Base-by-base conservation (phyloP, 2,113 vertebrate genomes). In the Oplegnathus fasciatus region DNA sequence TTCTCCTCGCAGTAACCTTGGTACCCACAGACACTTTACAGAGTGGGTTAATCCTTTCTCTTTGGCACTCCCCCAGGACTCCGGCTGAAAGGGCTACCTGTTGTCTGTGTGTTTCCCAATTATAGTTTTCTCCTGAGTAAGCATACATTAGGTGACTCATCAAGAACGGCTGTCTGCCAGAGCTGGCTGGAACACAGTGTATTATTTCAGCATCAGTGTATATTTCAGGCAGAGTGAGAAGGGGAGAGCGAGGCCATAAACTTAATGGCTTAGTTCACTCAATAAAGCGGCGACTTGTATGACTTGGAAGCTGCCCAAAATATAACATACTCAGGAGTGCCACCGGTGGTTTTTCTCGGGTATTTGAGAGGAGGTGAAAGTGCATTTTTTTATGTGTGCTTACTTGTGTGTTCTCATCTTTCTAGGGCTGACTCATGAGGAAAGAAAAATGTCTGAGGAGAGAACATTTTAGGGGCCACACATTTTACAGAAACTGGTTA, bases 131-230 rank as follows among this genome's bases (percentile, higher is more conserved):
- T 90, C 90, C 88, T 87, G 87, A 93, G 80, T 89, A 87, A 93
- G 91, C 93, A 66, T 81, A 66, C 88, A 93, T 91, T 89, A 91
- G 89, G 75, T 93, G 94, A 94, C 88, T 94, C 91, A 93, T 92
- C 91, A 90, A 54, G 84, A 90, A 42, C 42, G 44, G 44, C 84
- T 18, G 68, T 66, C 84, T 89, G 92, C 89, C 88, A 87, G 66
- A 72, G 78, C 82, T 50, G 78, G 75, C 90, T 88, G 75, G 83
- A 89, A 82, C 69, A 37, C 73, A 84, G 85, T 82, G 80, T 90
- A 88, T 93, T 91, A 92, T 91, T 94, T 86, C 82, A 90, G 86
- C 89, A 89, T 93, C 83, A 91, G 87, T 90, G 80, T 89, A 80
- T 87, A 88, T 94, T 92, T 92, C 91, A 88, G 86, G 68, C 74